Conservation (phyloP, 2,888 invertebrate species). For the Agrochola litura region DNA sequence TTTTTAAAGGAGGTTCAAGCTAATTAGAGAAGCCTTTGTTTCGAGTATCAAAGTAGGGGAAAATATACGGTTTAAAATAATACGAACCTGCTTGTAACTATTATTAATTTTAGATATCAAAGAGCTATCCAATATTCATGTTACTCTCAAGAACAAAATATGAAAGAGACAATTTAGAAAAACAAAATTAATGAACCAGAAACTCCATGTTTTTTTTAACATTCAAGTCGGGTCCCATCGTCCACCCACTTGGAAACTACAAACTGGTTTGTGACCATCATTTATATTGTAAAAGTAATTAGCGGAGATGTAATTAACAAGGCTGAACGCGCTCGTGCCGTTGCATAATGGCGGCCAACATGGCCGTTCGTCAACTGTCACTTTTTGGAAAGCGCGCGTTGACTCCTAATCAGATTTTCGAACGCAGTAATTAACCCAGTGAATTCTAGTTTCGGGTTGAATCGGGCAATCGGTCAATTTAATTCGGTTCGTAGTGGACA, state of each 20-base stretch:
- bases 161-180: background rate
- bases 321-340: constrained; percentile 80
- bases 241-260: constrained; percentile 48
- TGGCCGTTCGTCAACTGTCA: constrained; percentile 83
- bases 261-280: constrained; percentile 60
- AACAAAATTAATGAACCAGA: constrained; percentile 9
- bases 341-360: constrained; percentile 85
- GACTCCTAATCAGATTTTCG: constrained; percentile 82
- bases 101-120: background rate
- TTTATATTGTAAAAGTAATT: constrained; percentile 81
- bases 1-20: background rate
- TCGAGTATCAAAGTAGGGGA: background rate
- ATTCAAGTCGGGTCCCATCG: constrained; percentile 9
- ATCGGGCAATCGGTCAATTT: constrained; percentile 40
- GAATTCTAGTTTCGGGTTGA: constrained; percentile 54
- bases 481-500: constrained; percentile 23
- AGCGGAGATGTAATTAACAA: constrained; percentile 82
- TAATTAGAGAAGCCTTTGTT: constrained; percentile 15
- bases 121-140: background rate
- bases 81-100: background rate
- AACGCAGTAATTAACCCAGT: constrained; percentile 63
- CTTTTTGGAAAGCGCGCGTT: constrained; percentile 79
- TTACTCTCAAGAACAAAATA: background rate
- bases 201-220: background rate
- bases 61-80: background rate